Conservation (phyloP, 2,797 vertebrate genomes). For the Allobates femoralis region DNA sequence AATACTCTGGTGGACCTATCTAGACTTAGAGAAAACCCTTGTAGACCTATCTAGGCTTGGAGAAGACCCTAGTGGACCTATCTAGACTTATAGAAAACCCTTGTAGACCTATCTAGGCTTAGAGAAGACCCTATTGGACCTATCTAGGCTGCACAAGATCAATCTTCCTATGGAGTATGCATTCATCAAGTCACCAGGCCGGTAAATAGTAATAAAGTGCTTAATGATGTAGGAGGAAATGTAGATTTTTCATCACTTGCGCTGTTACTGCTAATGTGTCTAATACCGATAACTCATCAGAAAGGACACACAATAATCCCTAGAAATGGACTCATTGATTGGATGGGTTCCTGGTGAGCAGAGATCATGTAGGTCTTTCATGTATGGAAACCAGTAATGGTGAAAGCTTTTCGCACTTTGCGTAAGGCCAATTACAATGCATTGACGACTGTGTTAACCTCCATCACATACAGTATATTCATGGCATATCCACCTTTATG, state of each 20-base stretch:
- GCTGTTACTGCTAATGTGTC: neutral
- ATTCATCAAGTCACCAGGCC: no score
- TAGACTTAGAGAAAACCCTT: no score
- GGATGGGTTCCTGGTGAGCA: neutral
- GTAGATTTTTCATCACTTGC: neutral
- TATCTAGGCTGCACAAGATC: no score
- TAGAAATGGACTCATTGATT: slow-evolving; percentile 9
- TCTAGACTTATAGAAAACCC: no score
- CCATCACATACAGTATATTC: neutral
- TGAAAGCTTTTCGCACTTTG: slow-evolving; percentile 25
- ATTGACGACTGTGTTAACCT: neutral
- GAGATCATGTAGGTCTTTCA: slow-evolving; percentile 13
- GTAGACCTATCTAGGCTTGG: no score
- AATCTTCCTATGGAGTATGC: no score
- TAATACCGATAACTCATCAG: neutral
- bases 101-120: no score
- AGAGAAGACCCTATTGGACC: no score
- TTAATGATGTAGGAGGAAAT: neutral
- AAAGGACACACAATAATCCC: neutral
- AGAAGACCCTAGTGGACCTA: no score
- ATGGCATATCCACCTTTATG: neutral
- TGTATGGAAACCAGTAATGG: neutral
- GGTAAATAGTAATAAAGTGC: no score
- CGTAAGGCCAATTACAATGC: neutral
- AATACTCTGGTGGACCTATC: no score